These are phyloP conservation scores for Callosobruchus maculatus DNA, from an alignment of 2,888 invertebrate species.

Conservation along the genomic window DNA sequence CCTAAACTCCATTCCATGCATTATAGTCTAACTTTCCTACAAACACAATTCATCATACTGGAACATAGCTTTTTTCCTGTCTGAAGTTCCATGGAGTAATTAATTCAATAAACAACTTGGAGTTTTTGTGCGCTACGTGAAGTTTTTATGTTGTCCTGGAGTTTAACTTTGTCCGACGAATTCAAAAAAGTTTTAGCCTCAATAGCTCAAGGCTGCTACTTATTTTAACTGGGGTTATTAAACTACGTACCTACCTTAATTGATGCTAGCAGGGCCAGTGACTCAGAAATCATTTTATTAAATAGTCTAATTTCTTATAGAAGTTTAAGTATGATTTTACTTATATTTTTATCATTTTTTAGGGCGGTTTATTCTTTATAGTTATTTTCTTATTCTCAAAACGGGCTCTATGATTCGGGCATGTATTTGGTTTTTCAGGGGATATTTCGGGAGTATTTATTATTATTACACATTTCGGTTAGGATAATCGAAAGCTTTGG, in stretches of 20 bases:
- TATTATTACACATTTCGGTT: too few species aligned
- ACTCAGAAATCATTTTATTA: too few species aligned
- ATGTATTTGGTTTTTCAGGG: too few species aligned
- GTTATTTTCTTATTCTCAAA: too few species aligned
- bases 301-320: too few species aligned
- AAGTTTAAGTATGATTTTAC: too few species aligned
- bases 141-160: not conserved
- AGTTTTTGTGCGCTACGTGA: not conserved
- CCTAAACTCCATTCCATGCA: not conserved
- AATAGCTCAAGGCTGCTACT: not conserved
- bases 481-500: too few species aligned
- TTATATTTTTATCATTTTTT: too few species aligned
- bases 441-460: too few species aligned
- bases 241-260: not conserved
- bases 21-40: not conserved
- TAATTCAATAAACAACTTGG: not conserved
- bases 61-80: not conserved
- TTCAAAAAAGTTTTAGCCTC: not conserved
- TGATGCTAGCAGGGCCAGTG: too few species aligned
- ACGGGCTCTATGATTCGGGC: too few species aligned
- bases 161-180: not conserved
- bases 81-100: not conserved
- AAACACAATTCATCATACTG: not conserved
- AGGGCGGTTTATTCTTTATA: too few species aligned
- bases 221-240: not conserved